These are phyloP conservation scores for Mormyrops attenuatus DNA, from an alignment of 2,797 vertebrate genomes.

Conservation along the genomic window DNA sequence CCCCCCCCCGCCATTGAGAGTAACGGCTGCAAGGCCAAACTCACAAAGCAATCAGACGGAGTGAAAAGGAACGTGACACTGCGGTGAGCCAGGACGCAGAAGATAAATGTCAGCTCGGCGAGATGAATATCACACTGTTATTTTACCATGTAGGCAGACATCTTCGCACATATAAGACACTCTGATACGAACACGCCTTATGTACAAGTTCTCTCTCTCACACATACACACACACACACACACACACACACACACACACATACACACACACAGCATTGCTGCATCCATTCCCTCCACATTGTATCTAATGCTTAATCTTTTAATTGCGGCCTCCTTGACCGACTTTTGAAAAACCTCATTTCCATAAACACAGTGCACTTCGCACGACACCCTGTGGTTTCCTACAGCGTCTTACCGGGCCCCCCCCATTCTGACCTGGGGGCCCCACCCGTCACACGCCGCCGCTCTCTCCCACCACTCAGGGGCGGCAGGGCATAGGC, in stretches of 20 bases:
- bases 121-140: background rate
- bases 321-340: background rate
- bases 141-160: background rate
- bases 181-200: background rate
- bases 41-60: background rate
- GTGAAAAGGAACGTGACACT: background rate
- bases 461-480: background rate
- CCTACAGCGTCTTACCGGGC: background rate
- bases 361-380: background rate
- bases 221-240: background rate
- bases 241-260: background rate
- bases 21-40: background rate
- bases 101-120: background rate
- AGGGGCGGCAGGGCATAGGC: background rate
- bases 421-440: background rate
- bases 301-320: background rate
- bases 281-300: background rate
- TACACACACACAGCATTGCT: background rate
- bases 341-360: background rate
- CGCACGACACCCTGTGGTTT: background rate
- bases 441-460: background rate
- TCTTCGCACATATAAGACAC: background rate
- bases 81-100: background rate
- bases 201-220: background rate
- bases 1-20: background rate